Percentiles rank a stretch among this genome's conserved stretches.
phyloP scores from a whole-genome alignment of 2,888 invertebrate genomes.

The Sminthurinus aureus region DNA sequence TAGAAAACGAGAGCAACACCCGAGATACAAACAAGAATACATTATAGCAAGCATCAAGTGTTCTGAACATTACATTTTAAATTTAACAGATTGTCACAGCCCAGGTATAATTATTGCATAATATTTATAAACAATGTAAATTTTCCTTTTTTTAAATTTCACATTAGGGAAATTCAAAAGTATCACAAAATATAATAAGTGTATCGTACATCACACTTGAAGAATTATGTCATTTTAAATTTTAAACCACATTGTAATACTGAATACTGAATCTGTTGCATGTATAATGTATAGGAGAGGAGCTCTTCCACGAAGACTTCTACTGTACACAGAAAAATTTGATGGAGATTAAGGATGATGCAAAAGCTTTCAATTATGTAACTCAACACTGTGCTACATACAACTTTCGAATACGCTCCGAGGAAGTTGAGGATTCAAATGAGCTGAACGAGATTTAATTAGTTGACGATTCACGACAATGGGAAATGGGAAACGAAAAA shows the following conservation, averaged over 20 bases:
- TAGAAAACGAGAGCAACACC: neutral
- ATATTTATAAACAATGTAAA: too few relatives aligned
- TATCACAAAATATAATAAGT: too few relatives aligned
- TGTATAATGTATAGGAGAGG: neutral
- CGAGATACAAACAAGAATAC: neutral
- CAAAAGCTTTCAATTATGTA: neutral
- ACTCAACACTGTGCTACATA: neutral
- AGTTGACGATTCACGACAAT: too few relatives aligned
- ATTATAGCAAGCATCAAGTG: neutral
- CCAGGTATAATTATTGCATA: neutral
- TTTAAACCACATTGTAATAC: too few relatives aligned
- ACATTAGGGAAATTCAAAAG: too few relatives aligned
- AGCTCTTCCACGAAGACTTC: neutral
- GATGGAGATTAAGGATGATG: neutral
- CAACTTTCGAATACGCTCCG: neutral
- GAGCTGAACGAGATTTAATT: neutral
- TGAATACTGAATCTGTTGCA: too few relatives aligned
- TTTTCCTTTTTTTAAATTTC: too few relatives aligned
- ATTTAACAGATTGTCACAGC: neutral
- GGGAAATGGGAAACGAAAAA: too few relatives aligned
- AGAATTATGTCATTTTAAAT: too few relatives aligned
- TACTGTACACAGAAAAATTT: neutral
- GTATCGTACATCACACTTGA: too few relatives aligned
- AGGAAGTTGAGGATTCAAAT: neutral
- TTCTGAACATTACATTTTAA: conserved; percentile 3